Percentiles rank a stretch among this genome's conserved stretches.
Evolutionary conservation across 2,888 invertebrate genomes (phyloP).

Genomic region (Eupithecia tripunctaria): DNA sequence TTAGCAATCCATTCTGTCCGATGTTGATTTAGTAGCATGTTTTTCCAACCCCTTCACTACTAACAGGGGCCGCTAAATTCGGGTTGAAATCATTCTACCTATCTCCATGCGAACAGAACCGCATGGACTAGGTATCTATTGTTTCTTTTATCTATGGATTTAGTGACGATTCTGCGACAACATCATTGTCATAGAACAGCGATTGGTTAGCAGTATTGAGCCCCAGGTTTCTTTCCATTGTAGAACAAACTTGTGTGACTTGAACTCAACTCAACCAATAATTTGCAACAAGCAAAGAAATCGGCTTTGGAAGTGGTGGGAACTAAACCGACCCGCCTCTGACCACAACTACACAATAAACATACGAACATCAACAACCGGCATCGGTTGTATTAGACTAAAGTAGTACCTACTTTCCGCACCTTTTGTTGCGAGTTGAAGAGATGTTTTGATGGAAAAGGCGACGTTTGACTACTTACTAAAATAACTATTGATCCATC

Average conservation of each 20-base stretch:
- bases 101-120: too few species aligned
- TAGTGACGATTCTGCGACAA: too few species aligned
- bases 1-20: background rate
- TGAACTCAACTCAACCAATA: background rate
- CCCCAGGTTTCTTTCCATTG: background rate
- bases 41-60: background rate
- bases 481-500: background rate
- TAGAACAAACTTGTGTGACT: constrained; percentile 4
- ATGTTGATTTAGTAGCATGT: constrained; percentile 16
- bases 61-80: background rate
- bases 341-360: constrained; percentile 21
- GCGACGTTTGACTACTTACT: background rate
- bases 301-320: constrained; percentile 12
- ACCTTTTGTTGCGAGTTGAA: background rate
- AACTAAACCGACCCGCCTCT: constrained; percentile 21
- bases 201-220: too few species aligned
- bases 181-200: too few species aligned
- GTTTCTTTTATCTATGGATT: too few species aligned
- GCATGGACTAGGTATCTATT: too few species aligned
- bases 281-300: constrained; percentile 23
- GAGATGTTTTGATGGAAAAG: background rate
- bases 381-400: background rate
- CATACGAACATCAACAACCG: constrained; percentile 1
- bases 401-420: background rate
- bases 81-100: too few species aligned